Evolutionary conservation across 1,140 invertebrate genomes (phyloP).

Genomic region (Dysdera silvatica): DNA sequence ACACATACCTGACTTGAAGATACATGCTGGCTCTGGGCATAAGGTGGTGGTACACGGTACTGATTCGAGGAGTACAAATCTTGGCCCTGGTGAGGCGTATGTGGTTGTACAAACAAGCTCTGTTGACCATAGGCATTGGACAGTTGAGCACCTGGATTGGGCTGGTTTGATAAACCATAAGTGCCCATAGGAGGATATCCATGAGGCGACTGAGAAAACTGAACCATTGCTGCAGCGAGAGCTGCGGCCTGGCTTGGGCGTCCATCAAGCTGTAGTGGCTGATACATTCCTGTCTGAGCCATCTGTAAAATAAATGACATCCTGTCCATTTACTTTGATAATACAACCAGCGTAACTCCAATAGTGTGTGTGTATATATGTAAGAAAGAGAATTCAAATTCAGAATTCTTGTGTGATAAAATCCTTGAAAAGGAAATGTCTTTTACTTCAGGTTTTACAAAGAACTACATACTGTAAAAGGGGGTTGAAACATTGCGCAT

Average conservation of each 20-base stretch:
- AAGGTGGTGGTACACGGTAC: constrained; percentile 57
- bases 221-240: constrained; percentile 42
- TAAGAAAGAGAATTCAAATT: too few relatives aligned
- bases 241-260: constrained; percentile 33
- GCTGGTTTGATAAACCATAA: constrained; percentile 47
- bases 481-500: too few relatives aligned
- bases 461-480: too few relatives aligned
- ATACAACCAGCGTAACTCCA: too few relatives aligned
- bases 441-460: too few relatives aligned
- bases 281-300: constrained; percentile 67
- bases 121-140: constrained; percentile 56
- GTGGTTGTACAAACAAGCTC: constrained; percentile 57
- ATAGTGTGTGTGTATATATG: too few relatives aligned
- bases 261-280: constrained; percentile 58
- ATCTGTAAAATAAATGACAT: constrained; percentile 47
- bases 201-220: constrained; percentile 52
- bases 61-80: constrained; percentile 72
- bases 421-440: too few relatives aligned
- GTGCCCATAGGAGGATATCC: constrained; percentile 47
- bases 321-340: neutral
- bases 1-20: constrained; percentile 42
- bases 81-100: constrained; percentile 52
- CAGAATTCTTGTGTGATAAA: too few relatives aligned
- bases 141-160: constrained; percentile 33
- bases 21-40: constrained; percentile 67